Percentiles rank a stretch among this genome's conserved stretches.
These are phyloP conservation scores for Capricornis sumatraensis DNA, from an alignment of 2,113 vertebrate genomes.

Conservation along the genomic window DNA sequence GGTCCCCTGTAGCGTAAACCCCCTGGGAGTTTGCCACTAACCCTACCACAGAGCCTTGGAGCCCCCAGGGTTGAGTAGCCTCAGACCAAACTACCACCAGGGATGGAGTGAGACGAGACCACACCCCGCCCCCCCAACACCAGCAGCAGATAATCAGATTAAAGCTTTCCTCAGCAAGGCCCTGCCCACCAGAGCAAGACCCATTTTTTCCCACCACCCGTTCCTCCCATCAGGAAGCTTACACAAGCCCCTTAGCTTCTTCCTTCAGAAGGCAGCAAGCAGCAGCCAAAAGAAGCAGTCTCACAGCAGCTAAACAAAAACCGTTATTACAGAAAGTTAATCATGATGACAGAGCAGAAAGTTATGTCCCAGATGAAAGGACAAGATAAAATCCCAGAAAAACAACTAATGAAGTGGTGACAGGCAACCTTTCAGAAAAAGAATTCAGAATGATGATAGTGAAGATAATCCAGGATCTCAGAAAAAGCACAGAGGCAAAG, in stretches of 20 bases:
- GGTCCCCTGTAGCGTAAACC: neutral
- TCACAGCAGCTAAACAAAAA: neutral
- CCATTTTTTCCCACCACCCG: neutral
- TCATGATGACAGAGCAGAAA: neutral
- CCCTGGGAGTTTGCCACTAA: neutral
- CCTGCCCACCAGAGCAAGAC: neutral
- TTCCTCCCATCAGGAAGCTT: neutral
- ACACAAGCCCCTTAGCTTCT: neutral
- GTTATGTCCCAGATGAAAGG: neutral
- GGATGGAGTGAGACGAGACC: neutral
- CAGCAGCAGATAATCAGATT: neutral
- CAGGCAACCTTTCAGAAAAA: neutral
- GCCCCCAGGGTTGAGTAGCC: neutral
- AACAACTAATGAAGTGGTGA: neutral
- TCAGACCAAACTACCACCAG: neutral
- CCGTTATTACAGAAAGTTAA: neutral
- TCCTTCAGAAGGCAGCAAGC: neutral
- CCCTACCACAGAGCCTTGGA: neutral
- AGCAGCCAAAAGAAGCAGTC: neutral
- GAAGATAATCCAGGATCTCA: neutral
- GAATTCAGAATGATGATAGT: neutral
- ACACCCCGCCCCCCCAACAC: too few relatives aligned
- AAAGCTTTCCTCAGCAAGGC: neutral
- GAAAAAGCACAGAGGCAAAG: neutral
- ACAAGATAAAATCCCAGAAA: neutral